Percentiles rank a stretch among this genome's conserved stretches.
Evolutionary conservation across 2,888 invertebrate genomes (phyloP).

Genomic region (Pocota personata): DNA sequence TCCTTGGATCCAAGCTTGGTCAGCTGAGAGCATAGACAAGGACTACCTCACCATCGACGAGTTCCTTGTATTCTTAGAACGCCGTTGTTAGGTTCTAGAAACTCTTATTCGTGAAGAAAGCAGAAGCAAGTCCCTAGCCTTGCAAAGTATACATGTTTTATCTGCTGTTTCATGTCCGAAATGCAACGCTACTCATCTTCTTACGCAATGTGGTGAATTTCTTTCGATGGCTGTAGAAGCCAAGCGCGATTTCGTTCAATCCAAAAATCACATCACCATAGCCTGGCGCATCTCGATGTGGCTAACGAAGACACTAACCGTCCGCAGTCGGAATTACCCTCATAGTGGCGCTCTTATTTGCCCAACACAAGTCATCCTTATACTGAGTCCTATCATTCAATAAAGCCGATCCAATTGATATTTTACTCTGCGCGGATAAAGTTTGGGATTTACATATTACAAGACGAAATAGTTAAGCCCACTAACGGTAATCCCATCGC

Average conservation of each 20-base stretch:
- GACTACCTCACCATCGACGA: not conserved
- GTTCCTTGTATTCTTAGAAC: conserved; percentile 14
- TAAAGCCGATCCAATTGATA: too few species aligned
- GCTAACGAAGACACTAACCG: too few species aligned
- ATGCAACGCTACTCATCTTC: not conserved
- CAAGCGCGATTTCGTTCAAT: not conserved
- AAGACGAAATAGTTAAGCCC: too few species aligned
- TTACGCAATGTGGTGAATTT: not conserved
- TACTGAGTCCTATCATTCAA: not conserved
- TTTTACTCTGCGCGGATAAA: too few species aligned
- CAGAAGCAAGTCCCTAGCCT: not conserved
- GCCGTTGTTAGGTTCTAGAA: conserved; percentile 31
- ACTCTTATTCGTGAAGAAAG: not conserved
- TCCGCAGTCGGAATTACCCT: too few species aligned
- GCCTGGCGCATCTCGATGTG: not conserved
- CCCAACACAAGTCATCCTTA: not conserved
- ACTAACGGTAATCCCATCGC: too few species aligned
- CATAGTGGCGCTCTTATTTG: too few species aligned
- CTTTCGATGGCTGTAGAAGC: not conserved
- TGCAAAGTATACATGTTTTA: not conserved
- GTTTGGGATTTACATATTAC: too few species aligned
- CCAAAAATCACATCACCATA: not conserved
- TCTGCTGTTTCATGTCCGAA: not conserved
- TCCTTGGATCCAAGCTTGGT: not conserved
- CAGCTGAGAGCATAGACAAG: not conserved